These are phyloP conservation scores for Bombus vancouverensis DNA, from an alignment of 1,140 invertebrate species.

Conservation along the genomic window DNA sequence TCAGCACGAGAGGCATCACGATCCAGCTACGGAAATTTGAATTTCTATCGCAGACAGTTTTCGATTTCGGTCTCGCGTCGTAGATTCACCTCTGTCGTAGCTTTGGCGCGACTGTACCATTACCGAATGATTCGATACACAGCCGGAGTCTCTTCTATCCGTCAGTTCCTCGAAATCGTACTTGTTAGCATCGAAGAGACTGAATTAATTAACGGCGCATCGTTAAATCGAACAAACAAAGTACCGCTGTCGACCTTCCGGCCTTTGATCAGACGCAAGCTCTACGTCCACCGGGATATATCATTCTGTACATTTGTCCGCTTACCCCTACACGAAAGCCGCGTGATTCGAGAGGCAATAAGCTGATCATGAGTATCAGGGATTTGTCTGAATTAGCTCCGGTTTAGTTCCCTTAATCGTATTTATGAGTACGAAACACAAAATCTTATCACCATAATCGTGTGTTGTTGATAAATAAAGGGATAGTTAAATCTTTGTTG, in stretches of 20 bases:
- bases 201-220: constrained; percentile 55
- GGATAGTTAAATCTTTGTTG: background rate
- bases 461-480: background rate
- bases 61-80: background rate
- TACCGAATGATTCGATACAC: background rate
- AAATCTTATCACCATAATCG: constrained; percentile 5
- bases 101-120: background rate
- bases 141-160: background rate
- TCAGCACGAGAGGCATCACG: background rate
- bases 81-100: constrained; percentile 24
- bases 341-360: constrained; percentile 48
- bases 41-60: constrained; percentile 25
- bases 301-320: constrained; percentile 45
- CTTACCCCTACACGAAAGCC: constrained; percentile 20
- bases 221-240: constrained; percentile 65
- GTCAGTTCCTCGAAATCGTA: constrained; percentile 10
- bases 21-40: background rate
- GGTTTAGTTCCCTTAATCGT: constrained; percentile 29
- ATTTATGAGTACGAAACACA: constrained; percentile 6
- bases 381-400: constrained; percentile 47
- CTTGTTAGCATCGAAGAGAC: constrained; percentile 47
- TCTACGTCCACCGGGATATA: constrained; percentile 29
- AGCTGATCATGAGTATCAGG: constrained; percentile 33
- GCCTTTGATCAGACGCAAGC: constrained; percentile 59
- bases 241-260: constrained; percentile 52